phyloP scores from a whole-genome alignment of 2,113 vertebrate species.

The Macrotis lagotis region DNA sequence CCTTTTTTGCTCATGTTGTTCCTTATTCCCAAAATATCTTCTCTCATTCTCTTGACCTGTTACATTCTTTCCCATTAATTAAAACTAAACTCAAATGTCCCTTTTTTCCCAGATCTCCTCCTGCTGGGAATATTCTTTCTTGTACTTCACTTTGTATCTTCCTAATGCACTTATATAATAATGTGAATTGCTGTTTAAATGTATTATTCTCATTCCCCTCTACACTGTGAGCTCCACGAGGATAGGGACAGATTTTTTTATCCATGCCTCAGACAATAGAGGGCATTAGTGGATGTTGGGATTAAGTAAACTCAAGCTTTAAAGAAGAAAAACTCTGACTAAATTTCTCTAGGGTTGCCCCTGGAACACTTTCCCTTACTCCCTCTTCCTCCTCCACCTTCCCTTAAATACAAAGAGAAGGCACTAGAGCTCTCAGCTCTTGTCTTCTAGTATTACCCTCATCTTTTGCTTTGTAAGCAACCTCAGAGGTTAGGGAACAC shows the following conservation, averaged over 20 bases:
- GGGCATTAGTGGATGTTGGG: too few relatives aligned
- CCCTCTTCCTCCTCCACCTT: not conserved
- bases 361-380: too few relatives aligned
- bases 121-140: not conserved
- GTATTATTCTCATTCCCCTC: not conserved
- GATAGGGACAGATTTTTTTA: not conserved
- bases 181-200: not conserved
- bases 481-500: constrained; percentile 58
- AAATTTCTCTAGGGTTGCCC: not conserved
- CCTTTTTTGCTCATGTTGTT: too few relatives aligned
- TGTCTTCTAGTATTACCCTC: not conserved
- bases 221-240: not conserved
- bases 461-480: constrained; percentile 44
- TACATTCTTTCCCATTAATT: not conserved
- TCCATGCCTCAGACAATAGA: not conserved
- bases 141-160: not conserved
- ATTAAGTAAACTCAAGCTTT: not conserved
- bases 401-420: not conserved
- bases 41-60: too few relatives aligned
- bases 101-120: not conserved
- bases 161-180: not conserved
- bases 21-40: too few relatives aligned
- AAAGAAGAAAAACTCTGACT: not conserved
- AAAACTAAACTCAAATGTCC: not conserved
- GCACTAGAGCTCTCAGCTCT: not conserved